These are phyloP conservation scores for Sphenopsis melanotis DNA, from an alignment of 2,797 vertebrate species.

Conservation along the genomic window DNA sequence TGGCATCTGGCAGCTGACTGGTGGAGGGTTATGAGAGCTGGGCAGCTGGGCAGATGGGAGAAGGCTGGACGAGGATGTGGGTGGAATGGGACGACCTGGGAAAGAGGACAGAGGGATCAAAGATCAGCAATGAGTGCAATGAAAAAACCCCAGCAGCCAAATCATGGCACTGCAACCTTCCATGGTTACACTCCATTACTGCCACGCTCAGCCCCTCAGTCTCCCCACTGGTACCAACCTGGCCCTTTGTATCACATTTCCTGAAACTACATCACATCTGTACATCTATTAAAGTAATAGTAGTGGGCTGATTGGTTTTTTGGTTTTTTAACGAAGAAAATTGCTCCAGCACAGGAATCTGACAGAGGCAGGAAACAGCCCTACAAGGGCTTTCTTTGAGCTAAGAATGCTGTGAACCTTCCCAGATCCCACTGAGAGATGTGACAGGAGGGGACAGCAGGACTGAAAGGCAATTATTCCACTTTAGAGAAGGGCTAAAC, in stretches of 20 bases:
- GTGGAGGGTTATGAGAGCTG: slow-evolving; percentile 88
- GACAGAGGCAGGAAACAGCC: not conserved
- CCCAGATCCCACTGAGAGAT: not conserved
- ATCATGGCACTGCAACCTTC: slow-evolving; percentile 5
- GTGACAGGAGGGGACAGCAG: not conserved
- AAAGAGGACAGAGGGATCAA: slow-evolving; percentile 83
- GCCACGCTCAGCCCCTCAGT: not conserved
- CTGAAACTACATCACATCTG: not conserved
- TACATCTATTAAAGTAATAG: not conserved
- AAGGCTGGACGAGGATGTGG: slow-evolving; percentile 94
- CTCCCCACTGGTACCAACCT: not conserved
- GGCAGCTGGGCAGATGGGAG: slow-evolving; percentile 91
- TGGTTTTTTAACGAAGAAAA: not conserved
- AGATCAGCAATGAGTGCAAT: slow-evolving; percentile 78
- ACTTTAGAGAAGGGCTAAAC: not conserved
- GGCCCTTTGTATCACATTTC: not conserved
- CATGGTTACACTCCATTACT: not conserved
- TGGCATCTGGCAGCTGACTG: slow-evolving; percentile 96
- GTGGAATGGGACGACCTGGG: slow-evolving; percentile 97
- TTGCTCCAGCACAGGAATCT: not conserved
- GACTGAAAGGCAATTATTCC: not conserved
- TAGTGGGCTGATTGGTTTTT: rapidly evolving
- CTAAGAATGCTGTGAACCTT: not conserved
- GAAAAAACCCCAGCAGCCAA: slow-evolving; percentile 30
- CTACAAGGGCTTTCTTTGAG: not conserved